phyloP scores from a whole-genome alignment of 2,888 invertebrate genomes.

The Polydrusus cervinus region DNA sequence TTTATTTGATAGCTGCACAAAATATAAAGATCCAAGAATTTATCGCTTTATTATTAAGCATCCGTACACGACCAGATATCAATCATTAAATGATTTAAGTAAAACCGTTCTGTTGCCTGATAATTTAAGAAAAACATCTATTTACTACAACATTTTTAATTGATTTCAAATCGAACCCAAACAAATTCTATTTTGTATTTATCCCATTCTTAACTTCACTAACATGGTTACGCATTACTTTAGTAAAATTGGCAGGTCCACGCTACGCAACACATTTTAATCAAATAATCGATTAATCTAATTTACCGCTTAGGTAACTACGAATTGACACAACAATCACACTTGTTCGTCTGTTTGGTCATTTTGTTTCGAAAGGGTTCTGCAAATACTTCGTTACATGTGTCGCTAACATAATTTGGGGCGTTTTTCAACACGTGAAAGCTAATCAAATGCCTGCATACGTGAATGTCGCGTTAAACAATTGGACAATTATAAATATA shows the following conservation, averaged over 20 bases:
- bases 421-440: slow-evolving; percentile 32
- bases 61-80: no score
- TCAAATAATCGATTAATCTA: slow-evolving; percentile 70
- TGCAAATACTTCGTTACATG: slow-evolving; percentile 53
- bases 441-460: slow-evolving; percentile 45
- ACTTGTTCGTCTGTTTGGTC: slow-evolving; percentile 63
- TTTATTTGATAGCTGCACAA: no score
- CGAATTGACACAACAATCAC: slow-evolving; percentile 70
- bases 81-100: no score
- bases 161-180: not conserved
- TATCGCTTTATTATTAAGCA: no score
- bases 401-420: slow-evolving; percentile 53
- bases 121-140: no score
- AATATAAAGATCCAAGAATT: no score
- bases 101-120: no score
- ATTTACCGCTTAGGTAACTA: slow-evolving; percentile 68
- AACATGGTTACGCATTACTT: slow-evolving; percentile 44
- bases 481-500: no score
- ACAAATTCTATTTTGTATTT: slow-evolving; percentile 4
- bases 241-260: slow-evolving; percentile 61
- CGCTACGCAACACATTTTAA: slow-evolving; percentile 62
- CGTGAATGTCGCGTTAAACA: no score
- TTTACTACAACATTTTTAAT: no score
- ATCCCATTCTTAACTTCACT: slow-evolving; percentile 19
- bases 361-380: slow-evolving; percentile 65